Base-by-base conservation (phyloP, 2,888 invertebrate species). In the Caenorhabditis japonica region DNA sequence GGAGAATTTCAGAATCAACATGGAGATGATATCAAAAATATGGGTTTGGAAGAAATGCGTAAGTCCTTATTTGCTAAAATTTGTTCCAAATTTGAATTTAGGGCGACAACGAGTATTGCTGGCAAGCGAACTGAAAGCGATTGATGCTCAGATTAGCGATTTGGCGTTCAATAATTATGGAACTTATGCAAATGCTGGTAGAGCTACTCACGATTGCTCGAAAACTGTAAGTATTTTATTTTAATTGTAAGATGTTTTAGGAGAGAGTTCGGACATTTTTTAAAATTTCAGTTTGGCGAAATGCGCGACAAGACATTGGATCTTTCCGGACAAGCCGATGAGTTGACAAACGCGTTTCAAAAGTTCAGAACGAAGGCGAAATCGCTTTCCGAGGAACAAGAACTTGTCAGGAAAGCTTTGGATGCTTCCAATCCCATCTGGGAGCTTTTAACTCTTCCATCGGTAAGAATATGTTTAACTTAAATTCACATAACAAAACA, bases 141-240 rank as follows among this genome's bases (percentile, higher is more conserved):
- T 86, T 19, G 80, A 83, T 23, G 83, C 84, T 30, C 79, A 86
- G 51, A 83, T 86, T 17, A 83, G 85, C 44, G 84, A 86, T 47
- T 59, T 86, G 41, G 86, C 86, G 8, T 87, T 86, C 53, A 83
- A 85, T 56, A 86, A 86, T 56, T 86, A 86, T 52, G 74, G 85
- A 61, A 86, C 86, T 7, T 86, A 86, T 72, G 86, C 84, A 12
- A 83, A 86, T 64, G 86, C 85, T 13, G 84, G 86, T 12, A 61
- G 85, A 64, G 85, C 86, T 2, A 84, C 86, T 4, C 84, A 86
- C 51, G 80, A 85, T 47, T 86, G 86, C 70, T 84, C 79, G 12
- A 82, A 83, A 53, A 85, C 83, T 56, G 86, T 86, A 23, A 55
- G 64, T 41, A 1, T 39, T 8, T 2, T 17, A 10, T 1, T 46